Conservation (phyloP, 2,888 invertebrate species). For the Athalia cordata region DNA sequence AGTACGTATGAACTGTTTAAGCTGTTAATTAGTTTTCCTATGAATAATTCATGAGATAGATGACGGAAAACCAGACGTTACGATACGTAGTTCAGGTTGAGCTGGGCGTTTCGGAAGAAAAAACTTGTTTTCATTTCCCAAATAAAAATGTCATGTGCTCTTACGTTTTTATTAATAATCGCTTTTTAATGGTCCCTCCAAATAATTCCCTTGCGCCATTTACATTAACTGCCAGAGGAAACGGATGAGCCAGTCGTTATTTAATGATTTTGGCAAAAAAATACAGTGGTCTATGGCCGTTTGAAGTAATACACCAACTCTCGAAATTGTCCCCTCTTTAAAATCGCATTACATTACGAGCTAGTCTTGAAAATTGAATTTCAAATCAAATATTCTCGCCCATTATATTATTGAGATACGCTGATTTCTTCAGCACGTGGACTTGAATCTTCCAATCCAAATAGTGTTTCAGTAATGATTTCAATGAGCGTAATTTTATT, state of each 20-base stretch:
- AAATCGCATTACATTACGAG: neutral
- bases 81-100: too few species aligned
- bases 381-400: too few species aligned
- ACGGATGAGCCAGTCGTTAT: neutral
- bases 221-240: neutral
- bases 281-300: neutral
- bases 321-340: neutral
- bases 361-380: neutral
- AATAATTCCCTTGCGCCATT: neutral
- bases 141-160: too few species aligned
- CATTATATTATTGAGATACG: too few species aligned
- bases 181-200: slow-evolving; percentile 24
- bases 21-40: slow-evolving; percentile 17
- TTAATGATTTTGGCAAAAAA: slow-evolving; percentile 8
- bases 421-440: too few species aligned
- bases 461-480: neutral
- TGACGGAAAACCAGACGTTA: neutral
- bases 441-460: neutral
- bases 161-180: neutral
- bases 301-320: neutral
- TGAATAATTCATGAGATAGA: slow-evolving; percentile 2
- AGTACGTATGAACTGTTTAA: neutral
- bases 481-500: slow-evolving; percentile 16
- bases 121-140: too few species aligned
- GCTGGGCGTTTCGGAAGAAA: too few species aligned